Percentiles rank a stretch among this genome's conserved stretches.
These are phyloP conservation scores for Chamaetylas fuelleborni DNA, from an alignment of 2,113 vertebrate genomes.

Conservation along the genomic window DNA sequence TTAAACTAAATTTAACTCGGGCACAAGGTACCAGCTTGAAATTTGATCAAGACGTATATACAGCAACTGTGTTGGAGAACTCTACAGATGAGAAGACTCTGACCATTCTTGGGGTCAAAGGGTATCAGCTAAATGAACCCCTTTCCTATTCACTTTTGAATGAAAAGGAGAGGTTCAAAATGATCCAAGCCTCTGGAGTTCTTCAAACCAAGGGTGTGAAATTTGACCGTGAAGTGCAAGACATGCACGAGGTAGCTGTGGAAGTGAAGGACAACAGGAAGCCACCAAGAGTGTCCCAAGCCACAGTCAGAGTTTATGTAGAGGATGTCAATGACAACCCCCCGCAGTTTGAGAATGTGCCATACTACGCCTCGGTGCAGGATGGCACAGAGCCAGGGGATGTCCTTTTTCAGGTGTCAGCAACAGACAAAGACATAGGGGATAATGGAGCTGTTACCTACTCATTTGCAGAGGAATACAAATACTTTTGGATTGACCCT, in stretches of 20 bases:
- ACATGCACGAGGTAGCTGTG: constrained; percentile 80
- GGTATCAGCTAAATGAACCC: constrained; percentile 86
- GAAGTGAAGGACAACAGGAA: constrained; percentile 83
- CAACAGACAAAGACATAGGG: constrained; percentile 84
- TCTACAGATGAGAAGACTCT: constrained; percentile 74
- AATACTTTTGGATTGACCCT: constrained; percentile 90
- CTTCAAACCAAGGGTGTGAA: constrained; percentile 84
- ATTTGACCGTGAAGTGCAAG: constrained; percentile 86
- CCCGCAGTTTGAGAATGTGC: constrained; percentile 86
- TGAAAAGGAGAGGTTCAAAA: constrained; percentile 78
- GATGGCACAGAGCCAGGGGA: constrained; percentile 90
- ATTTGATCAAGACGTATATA: constrained; percentile 79
- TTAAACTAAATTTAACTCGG: constrained; percentile 80
- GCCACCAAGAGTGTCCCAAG: constrained; percentile 82
- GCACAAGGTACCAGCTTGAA: constrained; percentile 72
- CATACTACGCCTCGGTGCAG: constrained; percentile 84
- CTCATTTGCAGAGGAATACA: constrained; percentile 85
- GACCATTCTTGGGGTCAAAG: constrained; percentile 77
- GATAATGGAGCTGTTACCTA: constrained; percentile 84
- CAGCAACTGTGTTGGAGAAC: constrained; percentile 81
- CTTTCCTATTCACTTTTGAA: constrained; percentile 84
- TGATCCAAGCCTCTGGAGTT: constrained; percentile 84
- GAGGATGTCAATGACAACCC: constrained; percentile 90
- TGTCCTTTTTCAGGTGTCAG: constrained; percentile 89
- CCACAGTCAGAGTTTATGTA: constrained; percentile 83